Base-by-base conservation (phyloP, 2,888 invertebrate species). In the Tachystola acroxantha region DNA sequence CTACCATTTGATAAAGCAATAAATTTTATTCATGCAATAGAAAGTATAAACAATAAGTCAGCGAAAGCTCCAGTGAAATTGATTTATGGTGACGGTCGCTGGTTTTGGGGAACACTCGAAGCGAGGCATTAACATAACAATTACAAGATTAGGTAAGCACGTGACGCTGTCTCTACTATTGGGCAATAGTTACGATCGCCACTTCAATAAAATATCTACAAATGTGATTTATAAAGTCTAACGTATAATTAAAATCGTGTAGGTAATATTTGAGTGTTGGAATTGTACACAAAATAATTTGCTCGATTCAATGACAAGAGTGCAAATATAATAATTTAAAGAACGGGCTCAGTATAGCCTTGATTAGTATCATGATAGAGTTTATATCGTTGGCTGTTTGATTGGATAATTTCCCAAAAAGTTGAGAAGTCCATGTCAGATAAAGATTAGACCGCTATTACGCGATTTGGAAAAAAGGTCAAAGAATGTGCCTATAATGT, bases 61-160 rank as follows among this genome's bases (percentile, higher is more conserved):
- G 84, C 80, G 86, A 85, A 85, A 85, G 85, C 73, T 69, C 54
- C 57, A 60, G 85, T 71, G 86, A 85, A 85, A 85, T 85, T 86
- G 85, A 86, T 86, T 85, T 84, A 85, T 84, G 11, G 19, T 2
- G 30, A 1, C 56, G 55, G 64, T 62, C 57, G 55, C 55, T 58
- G 57, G 69, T 79, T 70, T 84, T 78, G 50, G 81, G 79, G 77
- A 80, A 82, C 75, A 80, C 77, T 82, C 64, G 57, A 67, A 65
- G 63, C 7, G 16, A 16, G 28, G 63, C 54, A 78, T 82, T 78
- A 82, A 75, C 82, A 78, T 80, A 80, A 84, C 82, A 82, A 82
- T 84, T 81, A 80, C 64, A 64, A 63, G 52, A 76, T 80, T 80
- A 73, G 71, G 68, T 76, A 80, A 81, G 58, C 55, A 50, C 56